phyloP scores from a whole-genome alignment of 2,888 invertebrate genomes.

The Leucoptera coffeella region DNA sequence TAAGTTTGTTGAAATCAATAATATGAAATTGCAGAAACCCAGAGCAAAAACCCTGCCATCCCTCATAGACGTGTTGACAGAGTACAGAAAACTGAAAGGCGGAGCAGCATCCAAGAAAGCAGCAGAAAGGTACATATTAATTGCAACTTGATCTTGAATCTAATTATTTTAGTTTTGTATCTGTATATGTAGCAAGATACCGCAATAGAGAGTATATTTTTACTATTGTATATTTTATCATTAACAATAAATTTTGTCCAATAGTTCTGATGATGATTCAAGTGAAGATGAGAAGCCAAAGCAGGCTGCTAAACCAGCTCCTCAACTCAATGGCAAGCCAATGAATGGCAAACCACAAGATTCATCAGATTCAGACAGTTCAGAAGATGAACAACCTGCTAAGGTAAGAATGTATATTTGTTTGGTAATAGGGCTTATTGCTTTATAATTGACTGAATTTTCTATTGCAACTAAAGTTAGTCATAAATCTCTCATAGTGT shows the following conservation, averaged over 20 bases:
- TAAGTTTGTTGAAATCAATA: background rate
- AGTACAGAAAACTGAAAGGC: conserved; percentile 42
- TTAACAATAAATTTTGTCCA: too few relatives aligned
- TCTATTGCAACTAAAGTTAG: background rate
- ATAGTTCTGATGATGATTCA: background rate
- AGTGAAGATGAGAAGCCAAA: conserved; percentile 9
- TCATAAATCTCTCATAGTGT: background rate
- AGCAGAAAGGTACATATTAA: conserved; percentile 7
- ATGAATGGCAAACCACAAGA: conserved; percentile 24
- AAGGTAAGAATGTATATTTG: conserved; percentile 10
- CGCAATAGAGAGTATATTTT: background rate
- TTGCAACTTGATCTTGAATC: background rate
- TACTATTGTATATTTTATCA: too few relatives aligned
- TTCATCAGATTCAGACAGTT: conserved; percentile 34
- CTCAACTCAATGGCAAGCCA: conserved; percentile 18
- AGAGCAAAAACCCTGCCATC: conserved; percentile 60
- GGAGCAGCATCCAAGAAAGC: conserved; percentile 6
- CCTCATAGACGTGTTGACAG: conserved; percentile 53
- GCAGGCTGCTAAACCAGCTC: conserved; percentile 13
- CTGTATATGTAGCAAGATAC: background rate
- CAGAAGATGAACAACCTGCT: conserved; percentile 23
- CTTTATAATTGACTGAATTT: background rate
- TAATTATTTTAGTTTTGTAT: background rate
- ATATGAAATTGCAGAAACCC: conserved; percentile 45
- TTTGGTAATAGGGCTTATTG: background rate